These are phyloP conservation scores for Xiphorhynchus erythropygius DNA, from an alignment of 2,797 vertebrate species.

Conservation along the genomic window DNA sequence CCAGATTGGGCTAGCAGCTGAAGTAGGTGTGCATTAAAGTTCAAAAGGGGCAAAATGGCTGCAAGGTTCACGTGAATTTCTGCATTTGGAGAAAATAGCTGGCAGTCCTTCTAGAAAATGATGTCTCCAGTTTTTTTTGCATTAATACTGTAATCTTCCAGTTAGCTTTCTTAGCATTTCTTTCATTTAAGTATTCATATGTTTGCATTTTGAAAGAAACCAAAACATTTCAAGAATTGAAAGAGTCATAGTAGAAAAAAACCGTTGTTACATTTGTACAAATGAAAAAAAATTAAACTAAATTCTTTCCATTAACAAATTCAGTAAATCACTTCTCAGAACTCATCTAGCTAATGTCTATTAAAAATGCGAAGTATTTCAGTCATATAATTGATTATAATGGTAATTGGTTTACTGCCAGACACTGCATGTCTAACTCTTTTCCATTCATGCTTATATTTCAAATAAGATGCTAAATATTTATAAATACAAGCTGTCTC, in stretches of 20 bases:
- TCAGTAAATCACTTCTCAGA: constrained; percentile 52
- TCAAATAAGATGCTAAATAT: constrained; percentile 51
- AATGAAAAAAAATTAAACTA: background rate
- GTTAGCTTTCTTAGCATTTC: background rate
- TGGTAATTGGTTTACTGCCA: constrained; percentile 35
- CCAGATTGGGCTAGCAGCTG: background rate
- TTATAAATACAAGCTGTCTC: constrained; percentile 47
- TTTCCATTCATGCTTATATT: constrained; percentile 55
- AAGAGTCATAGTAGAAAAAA: background rate
- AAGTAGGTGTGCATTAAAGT: background rate
- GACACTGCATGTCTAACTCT: background rate
- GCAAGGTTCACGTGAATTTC: background rate
- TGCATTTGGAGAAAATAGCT: background rate
- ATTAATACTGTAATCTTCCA: background rate
- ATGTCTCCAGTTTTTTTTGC: background rate
- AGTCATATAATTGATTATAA: constrained; percentile 51
- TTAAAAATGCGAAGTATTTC: constrained; percentile 36
- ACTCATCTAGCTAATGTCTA: constrained; percentile 22
- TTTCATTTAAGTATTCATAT: background rate
- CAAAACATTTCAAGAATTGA: background rate
- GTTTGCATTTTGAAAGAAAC: background rate
- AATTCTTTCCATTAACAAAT: background rate
- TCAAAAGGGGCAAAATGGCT: background rate
- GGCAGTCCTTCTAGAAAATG: background rate
- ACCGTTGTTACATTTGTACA: background rate